phyloP scores from a whole-genome alignment of 2,797 vertebrate genomes.

The Myotis planiceps region DNA sequence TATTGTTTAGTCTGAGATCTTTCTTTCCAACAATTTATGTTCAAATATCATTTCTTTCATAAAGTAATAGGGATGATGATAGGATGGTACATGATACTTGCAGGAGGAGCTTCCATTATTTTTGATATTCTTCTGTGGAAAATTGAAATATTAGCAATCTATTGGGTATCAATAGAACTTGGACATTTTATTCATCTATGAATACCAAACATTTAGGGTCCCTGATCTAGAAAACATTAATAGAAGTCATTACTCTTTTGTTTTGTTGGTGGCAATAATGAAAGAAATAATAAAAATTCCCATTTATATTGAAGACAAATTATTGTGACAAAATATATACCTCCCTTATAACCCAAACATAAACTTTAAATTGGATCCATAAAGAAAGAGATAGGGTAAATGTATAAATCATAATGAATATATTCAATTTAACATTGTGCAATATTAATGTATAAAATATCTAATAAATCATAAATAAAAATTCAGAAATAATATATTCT shows the following conservation, averaged over 20 bases:
- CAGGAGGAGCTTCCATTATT: neutral
- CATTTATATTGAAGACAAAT: neutral
- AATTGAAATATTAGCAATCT: neutral
- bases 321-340: neutral
- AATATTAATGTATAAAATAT: neutral
- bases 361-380: neutral
- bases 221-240: neutral
- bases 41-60: neutral
- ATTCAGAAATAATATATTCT: neutral
- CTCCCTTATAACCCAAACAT: neutral
- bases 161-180: neutral
- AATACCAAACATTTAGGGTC: neutral
- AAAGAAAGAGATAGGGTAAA: neutral
- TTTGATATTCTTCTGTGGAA: neutral
- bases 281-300: neutral
- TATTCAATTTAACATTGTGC: neutral
- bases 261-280: neutral
- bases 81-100: neutral
- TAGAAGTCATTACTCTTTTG: neutral
- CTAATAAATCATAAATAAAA: neutral
- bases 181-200: neutral
- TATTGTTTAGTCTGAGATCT: neutral
- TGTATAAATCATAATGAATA: neutral
- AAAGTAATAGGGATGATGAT: neutral
- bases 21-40: neutral